These are phyloP conservation scores for Dryococelus australis DNA, from an alignment of 2,888 invertebrate species.

Conservation along the genomic window DNA sequence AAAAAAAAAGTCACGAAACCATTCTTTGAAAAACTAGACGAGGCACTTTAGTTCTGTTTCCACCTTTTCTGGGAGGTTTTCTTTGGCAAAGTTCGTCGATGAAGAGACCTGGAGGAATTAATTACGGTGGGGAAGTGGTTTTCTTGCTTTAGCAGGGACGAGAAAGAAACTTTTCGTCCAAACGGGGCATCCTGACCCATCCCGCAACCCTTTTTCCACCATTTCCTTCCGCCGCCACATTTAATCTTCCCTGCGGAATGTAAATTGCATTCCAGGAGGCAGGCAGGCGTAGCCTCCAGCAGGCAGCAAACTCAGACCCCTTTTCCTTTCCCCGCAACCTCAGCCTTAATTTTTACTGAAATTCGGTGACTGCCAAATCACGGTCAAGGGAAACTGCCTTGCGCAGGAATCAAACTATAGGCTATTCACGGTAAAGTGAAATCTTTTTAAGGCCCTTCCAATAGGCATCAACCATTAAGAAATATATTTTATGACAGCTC, in stretches of 20 bases:
- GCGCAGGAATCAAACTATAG: too few relatives aligned
- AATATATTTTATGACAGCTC: too few relatives aligned
- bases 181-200: background rate
- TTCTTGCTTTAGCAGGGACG: background rate
- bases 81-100: background rate
- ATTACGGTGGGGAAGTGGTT: background rate
- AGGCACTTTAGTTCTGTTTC: background rate
- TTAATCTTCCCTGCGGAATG: conserved; percentile 7
- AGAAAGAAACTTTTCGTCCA: background rate
- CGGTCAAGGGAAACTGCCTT: too few relatives aligned
- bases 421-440: too few relatives aligned
- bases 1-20: too few relatives aligned
- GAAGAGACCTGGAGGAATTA: conserved; percentile 16
- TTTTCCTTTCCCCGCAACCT: background rate
- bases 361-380: background rate
- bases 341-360: background rate
- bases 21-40: too few relatives aligned
- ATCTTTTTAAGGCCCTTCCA: too few relatives aligned
- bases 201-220: background rate
- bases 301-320: background rate
- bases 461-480: too few relatives aligned
- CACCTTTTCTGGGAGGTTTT: background rate
- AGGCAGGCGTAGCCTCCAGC: background rate
- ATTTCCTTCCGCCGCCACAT: conserved; percentile 12
- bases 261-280: background rate